phyloP scores from a whole-genome alignment of 2,888 invertebrate species.

The Drosophila anceps region DNA sequence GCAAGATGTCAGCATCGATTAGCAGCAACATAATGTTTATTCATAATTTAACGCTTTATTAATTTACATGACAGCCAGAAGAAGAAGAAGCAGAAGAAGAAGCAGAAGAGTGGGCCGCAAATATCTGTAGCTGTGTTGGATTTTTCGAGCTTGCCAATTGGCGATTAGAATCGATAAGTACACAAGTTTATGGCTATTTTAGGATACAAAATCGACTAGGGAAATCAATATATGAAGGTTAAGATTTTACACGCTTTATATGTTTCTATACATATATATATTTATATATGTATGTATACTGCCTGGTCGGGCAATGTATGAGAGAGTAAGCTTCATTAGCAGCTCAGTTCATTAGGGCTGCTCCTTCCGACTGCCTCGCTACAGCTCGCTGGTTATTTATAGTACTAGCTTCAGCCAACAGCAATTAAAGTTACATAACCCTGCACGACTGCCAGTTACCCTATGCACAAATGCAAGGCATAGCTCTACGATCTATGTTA shows the following conservation, averaged over 20 bases:
- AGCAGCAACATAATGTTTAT: conserved; percentile 48
- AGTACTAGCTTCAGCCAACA: not conserved
- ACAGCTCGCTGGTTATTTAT: conserved; percentile 10
- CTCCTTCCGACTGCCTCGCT: conserved; percentile 49
- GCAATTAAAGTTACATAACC: not conserved
- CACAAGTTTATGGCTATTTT: conserved; percentile 38
- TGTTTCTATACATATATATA: not conserved
- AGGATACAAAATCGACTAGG: conserved; percentile 30
- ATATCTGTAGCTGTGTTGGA: conserved; percentile 23
- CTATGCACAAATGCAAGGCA: not conserved
- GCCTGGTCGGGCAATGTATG: conserved; percentile 37
- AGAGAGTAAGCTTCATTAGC: conserved; percentile 73
- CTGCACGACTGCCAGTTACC: not conserved
- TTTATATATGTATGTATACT: not conserved
- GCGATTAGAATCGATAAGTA: conserved; percentile 51
- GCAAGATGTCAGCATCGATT: conserved; percentile 43
- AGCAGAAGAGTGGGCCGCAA: not conserved
- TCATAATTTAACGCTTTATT: conserved; percentile 78
- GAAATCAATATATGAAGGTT: conserved; percentile 19
- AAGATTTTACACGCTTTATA: not conserved
- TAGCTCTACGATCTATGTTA: not conserved
- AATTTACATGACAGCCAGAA: conserved; percentile 54
- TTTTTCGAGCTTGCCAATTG: conserved; percentile 38
- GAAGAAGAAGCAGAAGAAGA: not conserved
- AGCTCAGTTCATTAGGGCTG: conserved; percentile 62